A percentile compares a stretch with the other conserved stretches of the same genome.
Conservation (phyloP, 2,888 invertebrate species). For the Dugesia japonica region DNA sequence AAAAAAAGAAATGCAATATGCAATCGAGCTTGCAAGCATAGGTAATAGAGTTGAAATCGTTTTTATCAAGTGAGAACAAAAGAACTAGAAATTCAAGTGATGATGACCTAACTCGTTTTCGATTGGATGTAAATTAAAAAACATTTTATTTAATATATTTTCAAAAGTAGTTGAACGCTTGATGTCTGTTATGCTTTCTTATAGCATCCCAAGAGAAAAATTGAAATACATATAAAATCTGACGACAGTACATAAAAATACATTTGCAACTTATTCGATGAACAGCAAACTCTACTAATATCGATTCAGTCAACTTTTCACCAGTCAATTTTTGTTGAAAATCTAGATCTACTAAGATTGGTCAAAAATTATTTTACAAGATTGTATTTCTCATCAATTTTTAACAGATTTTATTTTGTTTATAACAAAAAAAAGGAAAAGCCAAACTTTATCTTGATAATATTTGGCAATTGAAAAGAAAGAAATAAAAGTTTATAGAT, state of each 20-base stretch:
- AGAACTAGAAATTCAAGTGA: neutral
- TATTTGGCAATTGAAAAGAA: no score
- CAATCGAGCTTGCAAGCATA: no score
- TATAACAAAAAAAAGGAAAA: no score
- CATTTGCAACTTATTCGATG: neutral
- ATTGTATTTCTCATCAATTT: neutral
- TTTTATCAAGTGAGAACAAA: neutral
- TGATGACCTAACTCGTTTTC: neutral
- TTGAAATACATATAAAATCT: neutral
- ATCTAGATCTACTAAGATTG: neutral
- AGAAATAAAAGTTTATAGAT: neutral
- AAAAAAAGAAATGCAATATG: no score
- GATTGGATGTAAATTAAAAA: neutral
- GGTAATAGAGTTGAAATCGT: no score
- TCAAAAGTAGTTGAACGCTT: neutral
- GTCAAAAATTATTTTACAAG: neutral
- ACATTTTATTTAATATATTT: neutral
- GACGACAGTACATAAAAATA: neutral
- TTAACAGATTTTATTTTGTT: no score
- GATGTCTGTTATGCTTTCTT: neutral
- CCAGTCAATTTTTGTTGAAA: neutral
- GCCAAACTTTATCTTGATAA: no score
- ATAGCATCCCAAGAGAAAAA: neutral
- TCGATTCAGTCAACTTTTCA: slow-evolving; percentile 6
- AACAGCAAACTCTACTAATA: neutral